phyloP scores from a whole-genome alignment of 2,113 vertebrate genomes.

The Rhadina sibilatrix region DNA sequence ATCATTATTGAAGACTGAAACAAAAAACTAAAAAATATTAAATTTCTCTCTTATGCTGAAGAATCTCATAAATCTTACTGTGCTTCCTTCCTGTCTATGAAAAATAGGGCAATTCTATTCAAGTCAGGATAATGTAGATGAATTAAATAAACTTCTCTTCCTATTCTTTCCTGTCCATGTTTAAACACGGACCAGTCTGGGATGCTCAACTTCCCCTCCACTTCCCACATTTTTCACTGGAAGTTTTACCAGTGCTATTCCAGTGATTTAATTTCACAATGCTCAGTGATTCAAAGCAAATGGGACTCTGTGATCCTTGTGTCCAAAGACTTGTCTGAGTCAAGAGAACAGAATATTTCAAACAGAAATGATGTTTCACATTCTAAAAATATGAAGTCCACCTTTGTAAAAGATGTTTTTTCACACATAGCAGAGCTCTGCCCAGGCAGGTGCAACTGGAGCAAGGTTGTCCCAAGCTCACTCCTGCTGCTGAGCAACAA shows the following conservation, averaged over 20 bases:
- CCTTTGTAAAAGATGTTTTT: not conserved
- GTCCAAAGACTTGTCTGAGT: not conserved
- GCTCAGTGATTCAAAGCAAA: not conserved
- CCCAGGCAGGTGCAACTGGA: not conserved
- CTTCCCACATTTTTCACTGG: not conserved
- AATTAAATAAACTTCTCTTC: not conserved
- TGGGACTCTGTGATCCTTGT: not conserved
- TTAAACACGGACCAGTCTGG: not conserved
- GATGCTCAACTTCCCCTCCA: not conserved
- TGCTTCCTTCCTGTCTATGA: not conserved
- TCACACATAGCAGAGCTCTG: not conserved
- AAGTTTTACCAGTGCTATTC: not conserved
- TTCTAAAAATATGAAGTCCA: not conserved
- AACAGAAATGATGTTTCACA: not conserved
- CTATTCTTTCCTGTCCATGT: not conserved
- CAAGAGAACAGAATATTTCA: not conserved
- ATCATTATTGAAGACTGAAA: not conserved
- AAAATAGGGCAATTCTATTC: conserved; percentile 5
- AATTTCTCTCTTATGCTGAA: not conserved
- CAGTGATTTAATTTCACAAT: not conserved
- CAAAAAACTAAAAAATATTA: conserved; percentile 6
- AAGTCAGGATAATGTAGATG: not conserved
- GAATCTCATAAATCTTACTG: not conserved
- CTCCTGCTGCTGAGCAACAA: conserved; percentile 44
- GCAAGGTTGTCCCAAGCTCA: not conserved